Base-by-base conservation (phyloP, 1,140 invertebrate species). In the Zaprionus ghesquierei region DNA sequence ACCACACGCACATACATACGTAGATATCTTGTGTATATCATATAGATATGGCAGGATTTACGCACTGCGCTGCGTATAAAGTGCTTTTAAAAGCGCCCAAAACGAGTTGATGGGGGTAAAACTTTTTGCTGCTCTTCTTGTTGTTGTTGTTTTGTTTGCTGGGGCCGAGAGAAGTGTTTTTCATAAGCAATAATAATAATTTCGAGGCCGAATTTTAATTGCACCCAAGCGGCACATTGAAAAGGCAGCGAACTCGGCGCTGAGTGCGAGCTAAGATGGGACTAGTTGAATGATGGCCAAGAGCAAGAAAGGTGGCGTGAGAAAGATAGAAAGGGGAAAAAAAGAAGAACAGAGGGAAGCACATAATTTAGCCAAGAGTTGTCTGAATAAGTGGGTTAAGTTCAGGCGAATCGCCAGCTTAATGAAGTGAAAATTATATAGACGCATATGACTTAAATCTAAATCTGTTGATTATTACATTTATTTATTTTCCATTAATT, bases 141-240 rank as follows among this genome's bases (percentile, higher is more conserved):
- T 12, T 46, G 9, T 44, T 44, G 18, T 46, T 69, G 53, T 54
- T 55, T 31, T 31, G n/a, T 41, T 41, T 41, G n/a, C 35, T 55
- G 50, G 58, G 20, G 61, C 29, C 49, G 31, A 49, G 81, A 80
- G 81, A 85, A 86, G 75, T 81, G 79, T 86, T 86, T 86, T 87
- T 87, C 79, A 87, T 87, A 78, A 87, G 81, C 78, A 86, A 81
- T 87, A 86, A 86, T 78, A 86, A 86, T 87, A 86, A 86, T 86
- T 87, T 86, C 70, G 78, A 78, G 82, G 82, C 78, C 78, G 78
- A 87, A 81, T 85, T 85, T 87, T 86, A 86, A 86, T 86, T 86
- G 75, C 79, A 78, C 81, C 81, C 81, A 81, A 76, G 77, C 76
- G 81, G 74, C 81, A 79, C 82, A 85, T 86, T 82, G 75, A 63